Evolutionary conservation across 2,113 vertebrate species (phyloP).

Genomic region (Eublepharis macularius): DNA sequence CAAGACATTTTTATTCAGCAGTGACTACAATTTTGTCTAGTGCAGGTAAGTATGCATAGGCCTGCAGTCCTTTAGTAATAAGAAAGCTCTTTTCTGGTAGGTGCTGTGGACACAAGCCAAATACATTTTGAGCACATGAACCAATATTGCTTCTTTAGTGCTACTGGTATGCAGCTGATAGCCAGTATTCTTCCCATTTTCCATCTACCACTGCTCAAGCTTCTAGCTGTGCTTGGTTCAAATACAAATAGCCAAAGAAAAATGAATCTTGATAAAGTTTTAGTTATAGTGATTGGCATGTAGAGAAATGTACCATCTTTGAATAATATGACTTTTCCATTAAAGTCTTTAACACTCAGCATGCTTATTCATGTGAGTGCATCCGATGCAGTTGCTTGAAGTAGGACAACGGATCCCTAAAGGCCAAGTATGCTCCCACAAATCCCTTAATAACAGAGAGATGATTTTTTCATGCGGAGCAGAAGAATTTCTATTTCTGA

Average conservation of each 20-base stretch:
- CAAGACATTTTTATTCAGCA: no score
- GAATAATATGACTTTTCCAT: not conserved
- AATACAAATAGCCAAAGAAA: not conserved
- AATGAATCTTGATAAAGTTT: not conserved
- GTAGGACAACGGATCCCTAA: not conserved
- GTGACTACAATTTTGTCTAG: no score
- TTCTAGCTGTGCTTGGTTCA: not conserved
- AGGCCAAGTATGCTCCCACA: not conserved
- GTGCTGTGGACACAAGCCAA: not conserved
- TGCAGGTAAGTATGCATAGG: no score
- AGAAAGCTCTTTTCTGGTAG: not conserved
- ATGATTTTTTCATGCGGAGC: not conserved
- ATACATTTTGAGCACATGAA: not conserved
- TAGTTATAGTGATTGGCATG: not conserved
- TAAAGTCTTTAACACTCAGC: not conserved
- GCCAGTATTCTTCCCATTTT: not conserved
- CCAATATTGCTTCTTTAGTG: not conserved
- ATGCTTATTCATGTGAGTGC: not conserved
- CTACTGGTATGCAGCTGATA: not conserved
- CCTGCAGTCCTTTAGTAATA: no score
- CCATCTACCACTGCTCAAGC: not conserved
- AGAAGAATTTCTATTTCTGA: not conserved
- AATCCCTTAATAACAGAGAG: constrained; percentile 20
- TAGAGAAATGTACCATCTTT: not conserved
- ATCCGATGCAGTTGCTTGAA: constrained; percentile 1